A percentile compares a stretch with the other conserved stretches of the same genome.
These are phyloP conservation scores for Acromyrmex echinatior DNA, from an alignment of 1,140 invertebrate genomes.

Conservation along the genomic window DNA sequence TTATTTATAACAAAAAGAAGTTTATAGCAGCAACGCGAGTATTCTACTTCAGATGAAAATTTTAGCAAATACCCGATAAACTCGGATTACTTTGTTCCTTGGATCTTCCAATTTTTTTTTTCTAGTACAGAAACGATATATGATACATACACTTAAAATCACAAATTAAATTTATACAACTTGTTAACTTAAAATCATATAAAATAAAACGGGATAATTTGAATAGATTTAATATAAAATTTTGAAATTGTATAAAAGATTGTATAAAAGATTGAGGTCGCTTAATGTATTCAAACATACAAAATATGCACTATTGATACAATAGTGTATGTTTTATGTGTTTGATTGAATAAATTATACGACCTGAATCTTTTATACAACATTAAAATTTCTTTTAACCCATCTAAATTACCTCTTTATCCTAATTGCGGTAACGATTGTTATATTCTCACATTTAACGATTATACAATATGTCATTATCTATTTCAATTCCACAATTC, in stretches of 20 bases:
- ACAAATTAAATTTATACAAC: neutral
- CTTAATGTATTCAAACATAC: no score
- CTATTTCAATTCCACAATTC: neutral
- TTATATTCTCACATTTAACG: conserved; percentile 1
- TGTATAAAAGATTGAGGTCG: no score
- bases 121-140: neutral
- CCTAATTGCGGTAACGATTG: neutral
- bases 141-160: neutral
- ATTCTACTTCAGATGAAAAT: conserved; percentile 62
- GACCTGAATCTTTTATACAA: no score
- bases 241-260: no score
- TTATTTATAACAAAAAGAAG: conserved; percentile 56
- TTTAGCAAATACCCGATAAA: conserved; percentile 50
- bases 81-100: conserved; percentile 53
- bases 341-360: no score
- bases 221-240: no score
- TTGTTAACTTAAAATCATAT: neutral
- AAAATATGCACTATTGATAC: no score
- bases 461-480: neutral
- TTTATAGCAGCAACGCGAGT: conserved; percentile 58
- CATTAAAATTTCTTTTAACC: no score
- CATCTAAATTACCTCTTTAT: no score
- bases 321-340: no score
- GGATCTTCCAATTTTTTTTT: neutral
- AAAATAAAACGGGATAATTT: no score